Base-by-base conservation (phyloP, 2,113 vertebrate genomes). In the Papio anubis region DNA sequence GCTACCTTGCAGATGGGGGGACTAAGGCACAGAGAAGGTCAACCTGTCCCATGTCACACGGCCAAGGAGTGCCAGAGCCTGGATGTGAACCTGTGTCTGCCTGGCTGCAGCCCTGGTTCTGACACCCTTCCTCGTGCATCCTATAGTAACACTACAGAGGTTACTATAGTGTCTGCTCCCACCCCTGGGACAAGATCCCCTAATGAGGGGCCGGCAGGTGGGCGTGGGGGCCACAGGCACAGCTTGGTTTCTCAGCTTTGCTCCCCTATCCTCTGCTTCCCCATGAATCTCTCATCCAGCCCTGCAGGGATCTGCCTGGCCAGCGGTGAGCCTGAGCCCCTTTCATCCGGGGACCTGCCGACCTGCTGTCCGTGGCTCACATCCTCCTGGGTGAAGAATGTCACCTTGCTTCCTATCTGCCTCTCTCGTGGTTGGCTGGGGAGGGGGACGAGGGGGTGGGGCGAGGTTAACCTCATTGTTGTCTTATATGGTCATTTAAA, bases 401-500 rank as follows among this genome's bases (percentile, higher is more conserved):
- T 98, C 98, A 98, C 98, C 97, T 98, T 70, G 0, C 88, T 82
- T 94, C 68, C 1, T 98, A 97, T 96, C 98, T 97, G 97, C 95
- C 96, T 97, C 98, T 98, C 64, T 97, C 78, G 93, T 8, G 97
- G 98, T 93, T 96, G 95, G 92, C 97, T 97, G 94, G 92, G 97
- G 90, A 98, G 84, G 92, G 96, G 98, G 95, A 35, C 9, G 5
- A 4, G 81, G 96, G 79, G 94, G 18, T 64, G 97, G 88, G 94
- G 97, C 90, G 98, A 98, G 98, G 98, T 98, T 98, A 98, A 98
- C 98, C 98, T 98, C 99, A 97, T 90, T 98, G 97, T 98, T 99
- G 98, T 99, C 99, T 99, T 99, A 99, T 99, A 99, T 99, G 99
- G 99, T 99, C 99, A 99, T 99, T 98, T 98, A 98, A 99, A 98